These are phyloP conservation scores for Balaeniceps rex DNA, from an alignment of 2,113 vertebrate species.

Conservation along the genomic window DNA sequence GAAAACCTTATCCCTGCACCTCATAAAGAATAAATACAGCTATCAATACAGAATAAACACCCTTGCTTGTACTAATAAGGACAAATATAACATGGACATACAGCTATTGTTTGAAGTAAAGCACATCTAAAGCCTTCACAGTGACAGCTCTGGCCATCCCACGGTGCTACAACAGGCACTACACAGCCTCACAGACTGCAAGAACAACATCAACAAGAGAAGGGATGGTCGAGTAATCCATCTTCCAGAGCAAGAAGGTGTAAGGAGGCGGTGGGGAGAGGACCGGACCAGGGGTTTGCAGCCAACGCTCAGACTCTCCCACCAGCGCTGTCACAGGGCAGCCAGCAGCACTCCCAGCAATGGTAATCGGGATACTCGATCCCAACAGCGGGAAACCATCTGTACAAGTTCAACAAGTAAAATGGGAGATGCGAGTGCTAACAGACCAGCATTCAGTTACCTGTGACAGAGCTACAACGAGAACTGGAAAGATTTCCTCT, in stretches of 20 bases:
- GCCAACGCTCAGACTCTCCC: background rate
- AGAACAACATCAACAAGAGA: background rate
- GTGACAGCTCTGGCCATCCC: background rate
- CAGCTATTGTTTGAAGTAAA: background rate
- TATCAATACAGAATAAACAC: background rate
- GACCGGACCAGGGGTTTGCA: background rate
- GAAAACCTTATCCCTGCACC: background rate
- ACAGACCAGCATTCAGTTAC: background rate
- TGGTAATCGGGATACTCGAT: background rate
- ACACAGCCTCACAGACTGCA: background rate
- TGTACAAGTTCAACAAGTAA: background rate
- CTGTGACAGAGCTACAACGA: background rate
- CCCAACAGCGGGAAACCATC: background rate
- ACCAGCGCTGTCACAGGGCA: background rate
- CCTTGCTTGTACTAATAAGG: background rate
- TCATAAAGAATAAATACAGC: background rate
- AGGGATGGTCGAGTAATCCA: background rate
- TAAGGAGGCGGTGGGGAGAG: background rate
- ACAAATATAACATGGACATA: background rate
- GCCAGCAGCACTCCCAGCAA: background rate
- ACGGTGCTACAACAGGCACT: accelerated
- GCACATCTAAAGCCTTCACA: background rate
- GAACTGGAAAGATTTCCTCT: slow-evolving; percentile 15
- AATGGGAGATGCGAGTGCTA: background rate
- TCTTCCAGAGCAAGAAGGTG: background rate